Conservation (phyloP, 2,888 invertebrate species). For the Chrysotoxum bicinctum region DNA sequence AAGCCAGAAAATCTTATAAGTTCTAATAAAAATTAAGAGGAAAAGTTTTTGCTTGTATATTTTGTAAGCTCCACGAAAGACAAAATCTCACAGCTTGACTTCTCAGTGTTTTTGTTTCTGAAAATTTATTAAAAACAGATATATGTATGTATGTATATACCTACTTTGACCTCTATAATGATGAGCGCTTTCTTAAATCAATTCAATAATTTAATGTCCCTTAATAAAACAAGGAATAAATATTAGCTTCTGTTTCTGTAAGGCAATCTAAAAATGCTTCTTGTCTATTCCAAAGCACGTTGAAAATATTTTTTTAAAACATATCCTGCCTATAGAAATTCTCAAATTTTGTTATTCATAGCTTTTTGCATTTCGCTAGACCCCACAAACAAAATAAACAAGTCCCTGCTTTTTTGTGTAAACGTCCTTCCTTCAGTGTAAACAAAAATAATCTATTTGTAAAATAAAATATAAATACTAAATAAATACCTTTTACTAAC, state of each 20-base stretch:
- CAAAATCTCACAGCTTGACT: too few relatives aligned
- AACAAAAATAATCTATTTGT: constrained; percentile 18
- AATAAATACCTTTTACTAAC: constrained; percentile 10
- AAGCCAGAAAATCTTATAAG: too few relatives aligned
- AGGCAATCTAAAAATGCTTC: background rate
- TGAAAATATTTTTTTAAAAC: background rate
- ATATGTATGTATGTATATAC: too few relatives aligned
- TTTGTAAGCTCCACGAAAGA: too few relatives aligned
- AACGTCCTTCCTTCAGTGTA: background rate
- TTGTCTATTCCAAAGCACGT: constrained; percentile 11
- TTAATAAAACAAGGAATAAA: too few relatives aligned
- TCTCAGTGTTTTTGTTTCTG: too few relatives aligned
- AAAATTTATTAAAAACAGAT: too few relatives aligned
- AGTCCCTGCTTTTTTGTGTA: constrained; percentile 17
- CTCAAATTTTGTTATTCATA: constrained; percentile 23
- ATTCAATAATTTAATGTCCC: too few relatives aligned
- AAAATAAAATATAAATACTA: background rate
- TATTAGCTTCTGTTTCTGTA: background rate
- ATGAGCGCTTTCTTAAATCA: too few relatives aligned
- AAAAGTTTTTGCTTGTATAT: too few relatives aligned
- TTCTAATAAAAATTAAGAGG: too few relatives aligned
- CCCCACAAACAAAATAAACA: background rate
- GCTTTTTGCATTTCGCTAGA: constrained; percentile 27
- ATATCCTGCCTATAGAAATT: background rate
- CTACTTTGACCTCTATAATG: too few relatives aligned